Conservation (phyloP, 2,888 invertebrate species). For the Oscheius onirici region DNA sequence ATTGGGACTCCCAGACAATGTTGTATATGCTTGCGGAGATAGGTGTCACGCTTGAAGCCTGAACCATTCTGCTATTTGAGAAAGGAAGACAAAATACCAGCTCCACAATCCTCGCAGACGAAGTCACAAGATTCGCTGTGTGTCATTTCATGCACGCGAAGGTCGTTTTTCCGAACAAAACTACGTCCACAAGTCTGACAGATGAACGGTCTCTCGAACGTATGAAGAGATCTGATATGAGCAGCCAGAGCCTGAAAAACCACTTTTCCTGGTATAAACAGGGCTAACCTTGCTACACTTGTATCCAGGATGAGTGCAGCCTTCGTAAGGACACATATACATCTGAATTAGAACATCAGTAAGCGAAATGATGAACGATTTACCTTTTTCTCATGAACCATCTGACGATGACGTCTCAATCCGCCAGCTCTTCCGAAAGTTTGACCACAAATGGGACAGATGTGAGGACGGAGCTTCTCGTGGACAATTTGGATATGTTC, state of each 20-base stretch:
- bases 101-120: conserved; percentile 2
- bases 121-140: not conserved
- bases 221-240: conserved; percentile 50
- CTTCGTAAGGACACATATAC: conserved; percentile 47
- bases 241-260: conserved; percentile 48
- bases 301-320: conserved; percentile 56
- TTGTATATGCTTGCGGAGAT: conserved; percentile 7
- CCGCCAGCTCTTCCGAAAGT: conserved; percentile 79
- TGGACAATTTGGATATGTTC: conserved; percentile 18
- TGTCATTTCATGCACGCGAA: conserved; percentile 30
- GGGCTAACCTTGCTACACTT: conserved; percentile 51
- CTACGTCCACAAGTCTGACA: conserved; percentile 40
- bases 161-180: conserved; percentile 45
- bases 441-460: conserved; percentile 78
- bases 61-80: not conserved
- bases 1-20: not conserved
- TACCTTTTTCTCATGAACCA: conserved; percentile 73
- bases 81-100: not conserved
- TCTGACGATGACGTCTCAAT: conserved; percentile 77
- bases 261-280: not conserved
- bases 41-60: conserved; percentile 6
- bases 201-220: conserved; percentile 43
- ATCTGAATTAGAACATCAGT: conserved; percentile 39
- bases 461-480: conserved; percentile 75
- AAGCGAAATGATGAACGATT: no score